These are phyloP conservation scores for Automeris io DNA, from an alignment of 2,888 invertebrate species.

Conservation along the genomic window DNA sequence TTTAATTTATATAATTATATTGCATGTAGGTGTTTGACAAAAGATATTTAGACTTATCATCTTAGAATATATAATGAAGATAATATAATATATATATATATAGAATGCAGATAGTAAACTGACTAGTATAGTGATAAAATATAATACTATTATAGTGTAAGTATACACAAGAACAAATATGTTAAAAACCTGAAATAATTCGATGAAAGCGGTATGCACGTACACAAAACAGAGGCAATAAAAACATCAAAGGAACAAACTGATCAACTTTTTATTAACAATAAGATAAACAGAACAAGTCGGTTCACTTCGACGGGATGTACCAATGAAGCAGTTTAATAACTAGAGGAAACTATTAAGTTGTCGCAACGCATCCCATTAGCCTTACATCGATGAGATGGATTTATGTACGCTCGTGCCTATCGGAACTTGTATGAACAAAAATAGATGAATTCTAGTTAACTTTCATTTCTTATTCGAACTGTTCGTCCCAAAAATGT, in stretches of 20 bases:
- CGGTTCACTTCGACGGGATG: conserved; percentile 32
- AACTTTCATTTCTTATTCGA: conserved; percentile 8
- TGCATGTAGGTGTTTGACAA: too few relatives aligned
- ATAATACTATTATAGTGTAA: too few relatives aligned
- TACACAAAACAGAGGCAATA: neutral
- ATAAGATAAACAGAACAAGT: conserved; percentile 3
- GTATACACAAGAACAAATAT: too few relatives aligned
- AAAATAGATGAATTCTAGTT: conserved; percentile 37
- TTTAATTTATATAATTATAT: too few relatives aligned
- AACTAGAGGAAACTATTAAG: conserved; percentile 67
- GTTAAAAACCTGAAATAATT: too few relatives aligned
- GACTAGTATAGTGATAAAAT: too few relatives aligned
- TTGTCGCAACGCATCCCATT: conserved; percentile 57
- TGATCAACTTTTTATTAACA: conserved; percentile 2
- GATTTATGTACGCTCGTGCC: conserved; percentile 47
- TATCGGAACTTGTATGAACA: conserved; percentile 19
- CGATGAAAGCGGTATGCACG: too few relatives aligned
- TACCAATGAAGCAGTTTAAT: conserved; percentile 37
- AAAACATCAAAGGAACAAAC: conserved; percentile 3
- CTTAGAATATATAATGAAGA: too few relatives aligned
- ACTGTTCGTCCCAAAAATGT: conserved; percentile 19
- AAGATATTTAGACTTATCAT: too few relatives aligned
- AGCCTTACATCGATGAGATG: conserved; percentile 51
- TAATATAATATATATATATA: too few relatives aligned
- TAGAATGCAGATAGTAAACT: too few relatives aligned